Base-by-base conservation (phyloP, 2,797 vertebrate species). In the Gambusia yucatana region DNA sequence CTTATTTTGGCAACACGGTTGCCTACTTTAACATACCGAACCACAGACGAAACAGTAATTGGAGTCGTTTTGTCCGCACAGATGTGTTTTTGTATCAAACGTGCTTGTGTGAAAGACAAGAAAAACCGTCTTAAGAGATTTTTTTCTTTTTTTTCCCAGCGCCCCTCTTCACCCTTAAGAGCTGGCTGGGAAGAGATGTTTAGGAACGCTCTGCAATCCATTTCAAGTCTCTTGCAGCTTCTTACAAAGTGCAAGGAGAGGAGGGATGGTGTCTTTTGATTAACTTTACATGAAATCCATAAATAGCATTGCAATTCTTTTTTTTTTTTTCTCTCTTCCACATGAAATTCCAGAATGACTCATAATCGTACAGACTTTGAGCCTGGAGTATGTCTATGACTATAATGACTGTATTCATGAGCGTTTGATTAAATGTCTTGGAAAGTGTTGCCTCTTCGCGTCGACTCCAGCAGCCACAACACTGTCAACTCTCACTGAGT, bases 221-320 rank as follows among this genome's bases (percentile, higher is more conserved):
- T 81, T 74, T 76, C 70, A 57, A 3, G 72, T 43, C 55, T 78
- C 55, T 79, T 76, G 65, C 43, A 59, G 77, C 4, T 67, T 88
- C 75, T 86, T 76, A 14, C 69, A 20, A 76, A 72, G 55, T 0
- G 3, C 50, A 46, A 11, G n/a, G n/a, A 78, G 69, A 9, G 47
- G 10, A 16, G 65, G 81, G 57, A 16, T 28, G 59, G 57, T 39
- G 33, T 73, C 79, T 86, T 89, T 85, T 84, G 75, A 86, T 77
- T 76, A 84, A 76, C 82, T 80, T 83, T 69, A 81, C 77, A 86
- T 71, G 50, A 81, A 78, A 78, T 59, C 77, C 74, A 79, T 77
- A 67, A 76, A 86, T 84, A 87, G 83, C 16, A 25, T 39, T 55
- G 14, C 43, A 22, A 73, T 83, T 82, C 17, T 48, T 22, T 20